Evolutionary conservation across 2,797 vertebrate species (phyloP).

Genomic region (Trichosurus vulpecula): DNA sequence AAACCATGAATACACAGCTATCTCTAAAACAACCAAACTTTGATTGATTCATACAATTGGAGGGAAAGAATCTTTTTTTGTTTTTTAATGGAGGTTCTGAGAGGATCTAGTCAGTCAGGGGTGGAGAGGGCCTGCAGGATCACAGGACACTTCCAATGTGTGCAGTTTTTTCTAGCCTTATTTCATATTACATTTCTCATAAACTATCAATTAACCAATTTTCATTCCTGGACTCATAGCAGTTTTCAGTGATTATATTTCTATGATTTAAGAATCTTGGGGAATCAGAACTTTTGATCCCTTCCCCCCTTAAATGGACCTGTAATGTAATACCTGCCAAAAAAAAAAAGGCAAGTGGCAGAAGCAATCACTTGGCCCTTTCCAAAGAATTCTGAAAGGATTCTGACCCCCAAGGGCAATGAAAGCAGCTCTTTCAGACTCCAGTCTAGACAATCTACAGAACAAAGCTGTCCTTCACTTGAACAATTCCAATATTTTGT

Average conservation of each 20-base stretch:
- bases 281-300: slow-evolving; percentile 51
- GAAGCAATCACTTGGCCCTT: slow-evolving; percentile 6
- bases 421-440: background rate
- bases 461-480: background rate
- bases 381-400: background rate
- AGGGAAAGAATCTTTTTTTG: no score
- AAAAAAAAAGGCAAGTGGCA: background rate
- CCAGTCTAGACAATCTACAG: background rate
- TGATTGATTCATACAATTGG: background rate
- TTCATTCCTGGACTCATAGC: slow-evolving; percentile 1
- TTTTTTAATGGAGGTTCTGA: no score
- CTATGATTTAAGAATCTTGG: slow-evolving; percentile 40
- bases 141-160: no score
- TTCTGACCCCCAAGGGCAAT: background rate
- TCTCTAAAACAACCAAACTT: slow-evolving; percentile 48
- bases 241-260: slow-evolving; percentile 46
- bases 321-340: background rate
- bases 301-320: background rate
- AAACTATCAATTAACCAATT: no score
- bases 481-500: slow-evolving; percentile 16
- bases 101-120: no score
- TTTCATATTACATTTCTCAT: no score
- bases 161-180: no score
- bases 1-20: slow-evolving; percentile 11
- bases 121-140: no score